Percentiles rank a stretch among this genome's conserved stretches.
These are phyloP conservation scores for Eonycteris spelaea DNA, from an alignment of 2,113 vertebrate genomes.

Conservation along the genomic window DNA sequence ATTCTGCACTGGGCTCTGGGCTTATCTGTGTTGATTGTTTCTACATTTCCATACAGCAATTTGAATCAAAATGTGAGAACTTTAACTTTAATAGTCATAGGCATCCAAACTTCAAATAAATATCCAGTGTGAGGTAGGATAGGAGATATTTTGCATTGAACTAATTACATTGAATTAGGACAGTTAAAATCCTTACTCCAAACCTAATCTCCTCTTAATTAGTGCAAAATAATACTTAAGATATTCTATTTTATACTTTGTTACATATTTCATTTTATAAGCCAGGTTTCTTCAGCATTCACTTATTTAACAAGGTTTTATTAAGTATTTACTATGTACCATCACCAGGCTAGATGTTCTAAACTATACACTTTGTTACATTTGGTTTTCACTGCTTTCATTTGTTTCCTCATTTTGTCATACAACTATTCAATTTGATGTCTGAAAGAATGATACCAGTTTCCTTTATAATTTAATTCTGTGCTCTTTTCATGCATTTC, in stretches of 20 bases:
- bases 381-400: neutral
- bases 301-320: neutral
- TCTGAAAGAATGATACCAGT: neutral
- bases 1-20: conserved; percentile 52
- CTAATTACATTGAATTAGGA: neutral
- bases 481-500: neutral
- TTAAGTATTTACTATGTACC: neutral
- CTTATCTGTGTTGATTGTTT: conserved; percentile 48
- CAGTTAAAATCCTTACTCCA: conserved; percentile 23
- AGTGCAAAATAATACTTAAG: neutral
- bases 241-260: neutral
- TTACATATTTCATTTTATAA: neutral
- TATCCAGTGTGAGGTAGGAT: neutral
- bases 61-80: conserved; percentile 60
- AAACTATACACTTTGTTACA: neutral
- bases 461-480: conserved; percentile 30
- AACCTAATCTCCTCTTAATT: neutral
- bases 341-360: neutral
- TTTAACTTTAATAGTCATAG: conserved; percentile 23
- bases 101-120: conserved; percentile 35
- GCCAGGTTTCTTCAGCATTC: neutral
- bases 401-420: neutral
- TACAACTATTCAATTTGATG: neutral
- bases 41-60: conserved; percentile 36
- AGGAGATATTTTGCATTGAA: neutral